Conservation (phyloP, 2,113 vertebrate genomes). For the Rhipidura dahli region DNA sequence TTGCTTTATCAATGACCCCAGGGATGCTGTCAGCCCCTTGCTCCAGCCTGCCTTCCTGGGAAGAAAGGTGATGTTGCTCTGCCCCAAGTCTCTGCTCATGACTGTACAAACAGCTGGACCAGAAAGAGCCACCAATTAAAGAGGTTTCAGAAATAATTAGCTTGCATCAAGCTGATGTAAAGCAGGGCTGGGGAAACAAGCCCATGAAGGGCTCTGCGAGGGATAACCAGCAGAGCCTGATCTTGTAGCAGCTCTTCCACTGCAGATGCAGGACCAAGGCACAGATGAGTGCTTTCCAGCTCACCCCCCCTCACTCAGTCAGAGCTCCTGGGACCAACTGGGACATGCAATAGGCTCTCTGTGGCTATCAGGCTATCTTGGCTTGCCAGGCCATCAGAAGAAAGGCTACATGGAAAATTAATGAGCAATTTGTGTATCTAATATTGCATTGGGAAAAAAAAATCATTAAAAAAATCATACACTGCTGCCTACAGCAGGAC, state of each 20-base stretch:
- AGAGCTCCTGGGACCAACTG: accelerated
- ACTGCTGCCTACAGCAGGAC: background rate
- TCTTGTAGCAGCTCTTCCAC: background rate
- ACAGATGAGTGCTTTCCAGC: background rate
- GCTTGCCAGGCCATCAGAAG: background rate
- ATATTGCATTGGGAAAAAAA: accelerated
- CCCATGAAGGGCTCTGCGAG: background rate
- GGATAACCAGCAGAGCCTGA: background rate
- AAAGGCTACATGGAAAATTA: background rate
- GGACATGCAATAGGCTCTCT: background rate
- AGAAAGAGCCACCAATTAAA: background rate
- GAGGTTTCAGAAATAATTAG: slow-evolving; percentile 26
- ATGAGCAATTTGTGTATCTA: background rate
- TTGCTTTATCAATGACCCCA: background rate
- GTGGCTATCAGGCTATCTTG: background rate
- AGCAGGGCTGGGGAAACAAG: background rate
- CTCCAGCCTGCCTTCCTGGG: background rate
- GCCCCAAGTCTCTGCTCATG: background rate
- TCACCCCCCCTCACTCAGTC: background rate
- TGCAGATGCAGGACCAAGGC: background rate
- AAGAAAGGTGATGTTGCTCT: background rate
- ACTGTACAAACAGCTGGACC: background rate
- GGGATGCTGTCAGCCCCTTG: background rate
- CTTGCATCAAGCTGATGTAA: background rate
- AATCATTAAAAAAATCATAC: background rate